Evolutionary conservation across 2,113 vertebrate genomes (phyloP), one percentile per base, ranked within the genome.

Genomic region (Manacus vitellinus): DNA sequence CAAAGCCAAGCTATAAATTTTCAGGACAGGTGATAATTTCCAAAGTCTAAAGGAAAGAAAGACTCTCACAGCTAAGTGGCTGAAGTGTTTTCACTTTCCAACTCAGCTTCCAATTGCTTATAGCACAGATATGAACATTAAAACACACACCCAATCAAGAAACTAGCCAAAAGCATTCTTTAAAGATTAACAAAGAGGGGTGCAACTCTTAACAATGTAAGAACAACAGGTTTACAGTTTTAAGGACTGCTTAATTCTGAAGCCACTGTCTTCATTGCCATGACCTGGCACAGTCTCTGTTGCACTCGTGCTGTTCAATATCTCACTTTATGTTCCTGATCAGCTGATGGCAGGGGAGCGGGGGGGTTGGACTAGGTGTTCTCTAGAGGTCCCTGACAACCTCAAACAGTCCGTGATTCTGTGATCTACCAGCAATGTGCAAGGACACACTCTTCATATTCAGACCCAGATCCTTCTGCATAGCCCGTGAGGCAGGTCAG

Each of bases 1-100:
- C 55, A 75, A 90, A 94, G 49, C 82, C 8, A 75, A 89, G 25
- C 41, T 65, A 56, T 72, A 84, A 31, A 92, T 93, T 88, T 96
- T 94, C 77, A 74, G 56, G 79, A 72, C 22, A 88, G 72, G 70
- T 80, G 61, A 94, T 73, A 86, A 75, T 43, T 91, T 88, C 77
- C 56, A 46, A 39, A 93, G 51, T 65, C 67, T 70, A 61, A 94
- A 54, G 73, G 62, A 68, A 90, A 71, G 18, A 44, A 81, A 51
- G 62, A 30, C 6, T 82, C 71, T 70, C 37, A 44, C 28, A 65
- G 59, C 8, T 33, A 59, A 79, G 28, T 8, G 58, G 17, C 8
- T 62, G 33, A 77, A 92, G 46, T 8, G 28, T 63, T 41, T 81
- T 44, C 59, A n/a, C 56, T 73, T 80, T 51, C 71, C 58, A 90